Base-by-base conservation (phyloP, 2,797 vertebrate genomes). In the Bradypus variegatus region DNA sequence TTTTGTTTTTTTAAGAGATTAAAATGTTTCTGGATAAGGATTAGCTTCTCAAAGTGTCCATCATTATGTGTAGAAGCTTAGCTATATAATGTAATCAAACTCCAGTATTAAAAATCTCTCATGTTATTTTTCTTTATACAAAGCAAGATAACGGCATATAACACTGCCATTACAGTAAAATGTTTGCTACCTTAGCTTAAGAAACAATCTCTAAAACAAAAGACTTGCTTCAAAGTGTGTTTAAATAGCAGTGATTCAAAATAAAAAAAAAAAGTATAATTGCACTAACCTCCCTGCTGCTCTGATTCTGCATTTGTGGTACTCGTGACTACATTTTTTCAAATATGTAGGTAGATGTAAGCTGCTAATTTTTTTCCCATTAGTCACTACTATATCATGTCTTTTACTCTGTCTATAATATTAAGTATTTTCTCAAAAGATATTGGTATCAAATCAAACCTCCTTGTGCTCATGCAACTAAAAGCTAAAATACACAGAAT, bases 191-290 rank as follows among this genome's bases (percentile, higher is more conserved):
- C 97, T 97, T 97, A 97, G 96, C 96, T 97, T 97, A 84, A 90
- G 94, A 94, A 91, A 91, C 96, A 93, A 96, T 86, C 96, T 96
- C 97, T 95, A 96, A 97, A 95, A 97, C 96, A 95, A 96, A 98
- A 97, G 97, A 98, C 97, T 98, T 98, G 97, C 97, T 98, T 98
- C 97, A 97, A 97, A 97, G 94, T 97, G 96, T 97, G 96, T 97
- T 97, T 96, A 97, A 97, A 96, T 96, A 97, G 95, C 97, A 97
- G 96, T 95, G 94, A 96, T 97, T 97, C 96, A 95, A 94, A 96
- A 95, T 97, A 96, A 96, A 95, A 55, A 96, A 91, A 86, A 95
- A 89, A 95, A 75, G 41, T 84, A 92, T 96, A 97, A 97, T 97
- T 97, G 97, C 97, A 97, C 97, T 97, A 97, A 97, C 96, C 93